A percentile compares a stretch with the other conserved stretches of the same genome.
phyloP scores from a whole-genome alignment of 1,140 invertebrate genomes.

The Danaus melanippus region DNA sequence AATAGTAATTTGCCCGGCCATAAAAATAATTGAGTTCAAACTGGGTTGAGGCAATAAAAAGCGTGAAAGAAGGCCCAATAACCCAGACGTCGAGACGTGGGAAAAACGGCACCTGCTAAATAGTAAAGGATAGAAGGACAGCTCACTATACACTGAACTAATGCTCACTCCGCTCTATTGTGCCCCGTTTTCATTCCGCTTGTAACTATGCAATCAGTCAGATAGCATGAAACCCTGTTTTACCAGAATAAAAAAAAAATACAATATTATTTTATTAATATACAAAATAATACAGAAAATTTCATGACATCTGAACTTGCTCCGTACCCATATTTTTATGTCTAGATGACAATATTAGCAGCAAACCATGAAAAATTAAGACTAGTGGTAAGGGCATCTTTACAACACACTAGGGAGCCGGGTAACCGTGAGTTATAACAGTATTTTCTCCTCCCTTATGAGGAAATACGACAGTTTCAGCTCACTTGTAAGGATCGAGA shows the following conservation, averaged over 20 bases:
- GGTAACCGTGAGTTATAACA: slow-evolving; percentile 63
- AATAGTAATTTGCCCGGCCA: slow-evolving; percentile 68
- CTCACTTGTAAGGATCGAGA: slow-evolving; percentile 40
- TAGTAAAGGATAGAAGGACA: slow-evolving; percentile 57
- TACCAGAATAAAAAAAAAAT: too few relatives aligned
- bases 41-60: slow-evolving; percentile 69
- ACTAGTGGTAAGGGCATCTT: slow-evolving; percentile 67
- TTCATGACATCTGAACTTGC: too few relatives aligned
- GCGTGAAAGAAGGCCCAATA: slow-evolving; percentile 66
- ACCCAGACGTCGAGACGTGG: slow-evolving; percentile 59
- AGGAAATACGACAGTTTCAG: slow-evolving; percentile 67
- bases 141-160: slow-evolving; percentile 33
- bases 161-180: too few relatives aligned
- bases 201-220: too few relatives aligned
- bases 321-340: too few relatives aligned
- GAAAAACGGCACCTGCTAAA: slow-evolving; percentile 54
- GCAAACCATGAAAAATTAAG: slow-evolving; percentile 47
- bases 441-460: slow-evolving; percentile 65
- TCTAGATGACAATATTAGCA: too few relatives aligned
- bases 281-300: too few relatives aligned
- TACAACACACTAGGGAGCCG: slow-evolving; percentile 61
- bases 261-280: too few relatives aligned
- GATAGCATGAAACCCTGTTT: too few relatives aligned
- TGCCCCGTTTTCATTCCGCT: too few relatives aligned
- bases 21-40: slow-evolving; percentile 73